phyloP scores from a whole-genome alignment of 2,888 invertebrate species.

The Orchestes rusci region DNA sequence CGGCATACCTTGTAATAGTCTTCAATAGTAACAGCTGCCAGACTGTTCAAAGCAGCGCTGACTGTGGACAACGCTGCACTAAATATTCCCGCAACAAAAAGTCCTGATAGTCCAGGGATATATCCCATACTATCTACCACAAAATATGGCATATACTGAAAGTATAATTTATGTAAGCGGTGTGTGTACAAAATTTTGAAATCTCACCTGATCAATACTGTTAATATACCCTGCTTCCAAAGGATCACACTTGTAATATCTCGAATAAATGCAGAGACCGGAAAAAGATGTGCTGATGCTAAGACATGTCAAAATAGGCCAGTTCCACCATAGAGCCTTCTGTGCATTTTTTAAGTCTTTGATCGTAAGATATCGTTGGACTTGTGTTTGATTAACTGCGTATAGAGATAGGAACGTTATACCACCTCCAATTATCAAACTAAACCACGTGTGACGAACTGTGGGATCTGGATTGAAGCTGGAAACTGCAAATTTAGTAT shows the following conservation, averaged over 20 bases:
- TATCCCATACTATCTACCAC: constrained; percentile 67
- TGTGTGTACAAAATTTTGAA: background rate
- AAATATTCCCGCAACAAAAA: constrained; percentile 88
- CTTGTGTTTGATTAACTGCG: constrained; percentile 82
- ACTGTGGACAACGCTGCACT: constrained; percentile 88
- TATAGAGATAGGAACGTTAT: constrained; percentile 75
- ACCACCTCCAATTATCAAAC: constrained; percentile 70
- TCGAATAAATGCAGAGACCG: constrained; percentile 79
- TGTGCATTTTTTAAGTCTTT: constrained; percentile 64
- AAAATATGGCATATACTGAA: constrained; percentile 63
- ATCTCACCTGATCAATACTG: constrained; percentile 57
- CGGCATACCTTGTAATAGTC: constrained; percentile 74
- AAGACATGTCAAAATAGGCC: constrained; percentile 68
- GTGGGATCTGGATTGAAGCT: constrained; percentile 76
- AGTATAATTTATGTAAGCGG: background rate
- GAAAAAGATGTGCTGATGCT: constrained; percentile 62
- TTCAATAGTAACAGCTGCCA: constrained; percentile 83
- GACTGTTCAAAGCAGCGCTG: constrained; percentile 83
- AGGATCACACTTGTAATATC: constrained; percentile 79
- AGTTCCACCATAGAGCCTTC: constrained; percentile 68
- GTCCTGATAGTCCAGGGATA: constrained; percentile 74
- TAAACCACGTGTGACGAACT: constrained; percentile 76
- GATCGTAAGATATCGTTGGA: constrained; percentile 66
- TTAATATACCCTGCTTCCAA: constrained; percentile 52
- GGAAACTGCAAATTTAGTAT: background rate